Evolutionary conservation across 2,113 vertebrate genomes (phyloP).

Genomic region (Acrocephalus kingi): DNA sequence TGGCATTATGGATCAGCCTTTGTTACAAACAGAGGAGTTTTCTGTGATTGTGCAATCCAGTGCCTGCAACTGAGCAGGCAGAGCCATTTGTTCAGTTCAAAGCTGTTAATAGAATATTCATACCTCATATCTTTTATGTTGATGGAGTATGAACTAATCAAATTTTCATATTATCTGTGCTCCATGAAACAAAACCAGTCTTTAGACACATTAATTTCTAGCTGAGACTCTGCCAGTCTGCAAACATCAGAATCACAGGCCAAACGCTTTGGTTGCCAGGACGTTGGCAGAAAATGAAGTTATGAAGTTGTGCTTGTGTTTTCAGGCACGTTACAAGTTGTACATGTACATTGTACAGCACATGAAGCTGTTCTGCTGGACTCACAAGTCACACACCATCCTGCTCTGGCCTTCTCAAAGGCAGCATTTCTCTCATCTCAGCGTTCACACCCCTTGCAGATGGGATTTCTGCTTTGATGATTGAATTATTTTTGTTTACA

Average conservation of each 20-base stretch:
- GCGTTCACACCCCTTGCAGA: not conserved
- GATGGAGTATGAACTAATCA: not conserved
- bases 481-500: not conserved
- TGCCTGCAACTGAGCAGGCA: not conserved
- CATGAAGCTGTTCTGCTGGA: accelerated
- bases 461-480: not conserved
- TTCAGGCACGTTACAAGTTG: not conserved
- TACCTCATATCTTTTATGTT: not conserved
- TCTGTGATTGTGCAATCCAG: not conserved
- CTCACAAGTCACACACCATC: not conserved
- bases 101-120: not conserved
- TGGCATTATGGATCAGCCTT: not conserved
- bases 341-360: accelerated
- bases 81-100: not conserved
- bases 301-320: not conserved
- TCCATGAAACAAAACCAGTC: not conserved
- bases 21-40: not conserved
- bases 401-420: not conserved
- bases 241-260: not conserved
- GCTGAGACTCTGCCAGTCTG: not conserved
- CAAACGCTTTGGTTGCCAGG: not conserved
- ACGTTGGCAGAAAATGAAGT: not conserved
- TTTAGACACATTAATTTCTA: not conserved
- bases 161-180: not conserved
- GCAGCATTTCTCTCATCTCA: not conserved